Evolutionary conservation across 2,113 vertebrate genomes (phyloP), one percentile per base, ranked within the genome.

Genomic region (Microtus oregoni): DNA sequence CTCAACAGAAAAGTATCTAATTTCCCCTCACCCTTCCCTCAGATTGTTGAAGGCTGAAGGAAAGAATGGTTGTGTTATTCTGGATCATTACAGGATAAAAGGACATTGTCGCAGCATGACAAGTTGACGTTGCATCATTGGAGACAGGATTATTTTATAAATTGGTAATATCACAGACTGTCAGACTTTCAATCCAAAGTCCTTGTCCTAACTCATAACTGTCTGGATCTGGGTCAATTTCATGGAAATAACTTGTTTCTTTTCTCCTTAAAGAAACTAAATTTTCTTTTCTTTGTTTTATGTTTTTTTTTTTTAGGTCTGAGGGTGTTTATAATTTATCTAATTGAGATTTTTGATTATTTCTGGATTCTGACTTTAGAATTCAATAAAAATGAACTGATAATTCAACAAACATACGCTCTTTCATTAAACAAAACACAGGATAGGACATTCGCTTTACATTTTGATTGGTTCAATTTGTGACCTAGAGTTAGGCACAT

Each of bases 141-240:
- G 24, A 32, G 10, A 94, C 81, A 26, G 55, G 67, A 95, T 94
- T 91, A 94, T 95, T 97, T 95, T 96, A 81, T 96, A 92, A 98
- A 94, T 73, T 94, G 83, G 20, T 86, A 96, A 95, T 91, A 89
- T 68, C 89, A 70, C 63, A 94, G 52, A 92, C 55, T 95, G 73
- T 95, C 83, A 97, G 38, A 9, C 41, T 75, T 92, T 82, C 35
- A 94, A 68, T 91, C 88, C 52, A 93, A 13, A 72, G 52, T 70
- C 35, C 26, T 73, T 81, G 28, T 76, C 41, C 78, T 91, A 58
- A 82, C 4, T 82, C 41, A 95, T 70, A 95, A 88, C 35, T 92
- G 50, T 58, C 70, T 87, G 17, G 4, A 5, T 63, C 63, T 91
- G 24, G 24, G 70, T 94, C 63, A 96, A 41, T 44, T 92, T 79